Evolutionary conservation across 2,113 vertebrate species (phyloP).

Genomic region (Sarotherodon lohbergeri): DNA sequence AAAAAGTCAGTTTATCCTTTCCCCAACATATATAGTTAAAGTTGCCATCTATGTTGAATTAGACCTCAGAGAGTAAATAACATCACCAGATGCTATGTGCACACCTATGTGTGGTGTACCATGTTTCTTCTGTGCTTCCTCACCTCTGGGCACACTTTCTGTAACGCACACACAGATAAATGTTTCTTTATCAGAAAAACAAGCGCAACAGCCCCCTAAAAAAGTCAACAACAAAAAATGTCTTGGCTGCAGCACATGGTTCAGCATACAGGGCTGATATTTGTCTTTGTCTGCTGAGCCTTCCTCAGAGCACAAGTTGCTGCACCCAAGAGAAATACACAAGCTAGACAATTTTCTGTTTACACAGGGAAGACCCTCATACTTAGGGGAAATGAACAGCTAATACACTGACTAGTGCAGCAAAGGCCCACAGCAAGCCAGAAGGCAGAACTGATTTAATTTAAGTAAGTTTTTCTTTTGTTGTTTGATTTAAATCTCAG

Average conservation of each 20-base stretch:
- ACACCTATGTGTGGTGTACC: not conserved
- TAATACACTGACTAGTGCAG: not conserved
- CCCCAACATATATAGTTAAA: not conserved
- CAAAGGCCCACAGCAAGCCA: not conserved
- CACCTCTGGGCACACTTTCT: not conserved
- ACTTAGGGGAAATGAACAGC: not conserved
- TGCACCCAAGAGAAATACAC: not conserved
- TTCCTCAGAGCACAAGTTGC: not conserved
- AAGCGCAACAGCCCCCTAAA: not conserved
- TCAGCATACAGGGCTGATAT: not conserved
- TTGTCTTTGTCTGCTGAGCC: not conserved
- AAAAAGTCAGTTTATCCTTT: not conserved
- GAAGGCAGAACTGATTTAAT: not conserved
- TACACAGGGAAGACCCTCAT: not conserved
- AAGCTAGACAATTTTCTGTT: not conserved
- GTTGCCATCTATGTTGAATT: not conserved
- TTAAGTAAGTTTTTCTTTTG: not conserved
- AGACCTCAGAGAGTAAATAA: not conserved
- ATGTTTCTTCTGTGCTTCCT: not conserved
- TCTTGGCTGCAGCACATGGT: not conserved
- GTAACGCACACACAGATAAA: not conserved
- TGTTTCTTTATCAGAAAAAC: not conserved
- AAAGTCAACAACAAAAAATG: not conserved
- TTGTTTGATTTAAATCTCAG: not conserved
- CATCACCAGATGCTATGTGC: not conserved